These are phyloP conservation scores for Syngnathoides biaculeatus DNA, from an alignment of 2,113 vertebrate genomes.

Conservation along the genomic window DNA sequence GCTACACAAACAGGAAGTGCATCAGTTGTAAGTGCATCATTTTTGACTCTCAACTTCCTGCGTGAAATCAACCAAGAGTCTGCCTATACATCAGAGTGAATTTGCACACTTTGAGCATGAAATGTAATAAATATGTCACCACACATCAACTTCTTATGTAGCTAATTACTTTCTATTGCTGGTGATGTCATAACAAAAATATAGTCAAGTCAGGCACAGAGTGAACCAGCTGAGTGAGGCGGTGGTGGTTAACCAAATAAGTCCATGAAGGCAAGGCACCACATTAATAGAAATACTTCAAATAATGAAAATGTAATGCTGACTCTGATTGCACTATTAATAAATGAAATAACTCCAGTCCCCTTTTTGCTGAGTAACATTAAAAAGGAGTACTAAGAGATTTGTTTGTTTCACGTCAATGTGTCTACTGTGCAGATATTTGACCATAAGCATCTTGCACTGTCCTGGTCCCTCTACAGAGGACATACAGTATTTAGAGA, in stretches of 20 bases:
- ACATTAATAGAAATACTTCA: conserved; percentile 6
- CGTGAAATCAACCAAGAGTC: neutral
- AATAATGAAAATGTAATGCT: neutral
- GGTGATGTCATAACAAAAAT: neutral
- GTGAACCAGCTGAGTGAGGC: conserved; percentile 14
- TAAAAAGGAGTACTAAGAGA: neutral
- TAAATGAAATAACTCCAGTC: neutral
- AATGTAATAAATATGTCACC: neutral
- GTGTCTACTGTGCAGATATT: conserved; percentile 11
- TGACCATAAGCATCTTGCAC: conserved; percentile 15
- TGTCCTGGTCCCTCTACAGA: conserved; percentile 9
- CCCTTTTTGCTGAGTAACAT: neutral
- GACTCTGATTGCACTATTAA: neutral
- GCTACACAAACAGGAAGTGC: neutral
- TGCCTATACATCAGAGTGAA: neutral
- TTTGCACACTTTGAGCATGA: neutral
- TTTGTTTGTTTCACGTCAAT: neutral
- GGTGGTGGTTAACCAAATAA: conserved; percentile 20
- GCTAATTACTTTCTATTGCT: neutral
- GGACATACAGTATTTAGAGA: conserved; percentile 9
- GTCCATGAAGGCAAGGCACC: conserved; percentile 55
- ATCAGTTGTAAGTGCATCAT: neutral
- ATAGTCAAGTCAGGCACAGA: conserved; percentile 27
- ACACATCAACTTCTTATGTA: neutral
- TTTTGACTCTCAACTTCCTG: neutral